A percentile compares a stretch with the other conserved stretches of the same genome.
Conservation (phyloP, 2,888 invertebrate genomes). For the Hemithea aestivaria region DNA sequence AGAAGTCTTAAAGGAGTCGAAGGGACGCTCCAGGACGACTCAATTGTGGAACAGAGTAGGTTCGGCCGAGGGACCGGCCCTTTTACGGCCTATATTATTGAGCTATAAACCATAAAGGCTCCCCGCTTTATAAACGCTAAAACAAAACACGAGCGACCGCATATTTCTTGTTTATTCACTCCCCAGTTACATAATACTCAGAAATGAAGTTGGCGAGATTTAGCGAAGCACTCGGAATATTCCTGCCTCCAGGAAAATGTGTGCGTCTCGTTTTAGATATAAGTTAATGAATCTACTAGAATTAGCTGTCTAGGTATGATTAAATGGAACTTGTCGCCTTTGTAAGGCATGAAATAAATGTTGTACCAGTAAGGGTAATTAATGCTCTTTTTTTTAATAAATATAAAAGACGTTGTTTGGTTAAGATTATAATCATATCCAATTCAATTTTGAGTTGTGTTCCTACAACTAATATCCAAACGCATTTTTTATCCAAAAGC, state of each 20-base stretch:
- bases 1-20: constrained; percentile 46
- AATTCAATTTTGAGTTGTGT: too few species aligned
- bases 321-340: too few species aligned
- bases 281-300: too few species aligned
- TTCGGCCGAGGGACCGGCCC: constrained; percentile 51
- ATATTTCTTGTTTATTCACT: constrained; percentile 63
- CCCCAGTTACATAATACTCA: constrained; percentile 45
- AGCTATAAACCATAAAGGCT: constrained; percentile 69
- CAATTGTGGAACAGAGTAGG: constrained; percentile 58
- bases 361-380: too few species aligned
- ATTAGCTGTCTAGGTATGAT: too few species aligned
- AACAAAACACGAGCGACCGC: constrained; percentile 61
- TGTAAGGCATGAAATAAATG: too few species aligned
- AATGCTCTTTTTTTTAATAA: too few species aligned
- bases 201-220: constrained; percentile 51
- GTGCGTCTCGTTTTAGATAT: constrained; percentile 2
- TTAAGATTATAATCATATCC: too few species aligned
- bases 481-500: too few species aligned
- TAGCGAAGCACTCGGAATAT: constrained; percentile 46
- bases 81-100: constrained; percentile 70
- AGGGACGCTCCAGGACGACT: constrained; percentile 54
- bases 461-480: too few species aligned
- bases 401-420: too few species aligned
- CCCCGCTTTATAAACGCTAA: constrained; percentile 61
- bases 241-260: constrained; percentile 28